Evolutionary conservation across 2,113 vertebrate species (phyloP), one percentile per base, ranked within the genome.

Genomic region (Noctilio leporinus): DNA sequence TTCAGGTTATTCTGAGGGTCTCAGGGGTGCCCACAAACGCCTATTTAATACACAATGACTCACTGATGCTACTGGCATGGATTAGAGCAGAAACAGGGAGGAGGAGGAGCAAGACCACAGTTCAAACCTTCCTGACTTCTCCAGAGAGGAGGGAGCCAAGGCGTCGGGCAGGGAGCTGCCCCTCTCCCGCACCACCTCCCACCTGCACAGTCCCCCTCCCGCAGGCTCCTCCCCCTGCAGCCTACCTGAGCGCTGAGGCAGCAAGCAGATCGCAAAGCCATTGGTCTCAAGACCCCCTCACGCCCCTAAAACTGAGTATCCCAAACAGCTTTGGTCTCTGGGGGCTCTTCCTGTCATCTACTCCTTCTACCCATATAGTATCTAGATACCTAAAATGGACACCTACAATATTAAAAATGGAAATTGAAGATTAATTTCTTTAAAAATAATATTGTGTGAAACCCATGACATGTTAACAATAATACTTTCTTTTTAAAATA

Each of bases 401-500:
- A 51, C 65, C 67, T 24, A 70, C 24, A 33, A 45, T 40, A 40
- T 72, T 90, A 55, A 95, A 81, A 87, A 24, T 33, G 40, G 20
- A 59, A 26, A 40, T 64, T 38, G 33, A 72, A 86, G 35, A 75
- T 38, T 26, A 40, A 78, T 28, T 30, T 49, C 24, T 73, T 80
- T 19, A 10, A 59, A 86, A 45, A 55, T n/a, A 73, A 16, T 33
- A 72, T 47, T n/a, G 30, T 6, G 47, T 14, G 9, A 49, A 62
- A 62, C 19, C 9, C 5, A 76, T 26, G 49, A 72, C 38, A 83
- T 24, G 8, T 57, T 80, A 89, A 76, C 15, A 80, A n/a, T 47
- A 78, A 78, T 69, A 82, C 30, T 65, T 88, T 70, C 57, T 51
- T 75, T 30, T 83, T 38, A 80, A 81, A 92, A 40, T 77, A 73